Evolutionary conservation across 2,888 invertebrate genomes (phyloP), one percentile per base, ranked within the genome.

Genomic region (Peribatodes rhomboidaria): DNA sequence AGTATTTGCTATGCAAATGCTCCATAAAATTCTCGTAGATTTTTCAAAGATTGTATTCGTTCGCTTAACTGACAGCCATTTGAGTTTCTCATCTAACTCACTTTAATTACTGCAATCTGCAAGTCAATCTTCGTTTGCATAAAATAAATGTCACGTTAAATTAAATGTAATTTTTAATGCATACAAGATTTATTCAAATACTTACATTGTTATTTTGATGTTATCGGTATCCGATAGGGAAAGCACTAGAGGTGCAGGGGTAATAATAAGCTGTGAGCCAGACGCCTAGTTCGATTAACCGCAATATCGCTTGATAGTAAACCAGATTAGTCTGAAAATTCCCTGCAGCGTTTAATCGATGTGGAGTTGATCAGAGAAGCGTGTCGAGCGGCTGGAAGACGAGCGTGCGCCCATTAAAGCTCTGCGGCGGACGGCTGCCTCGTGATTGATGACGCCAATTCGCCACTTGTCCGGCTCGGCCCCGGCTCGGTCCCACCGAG

Each of bases 391-490:
- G 75, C 71, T 74, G 75, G 78, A 81, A 83, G 85, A 83, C 76
- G 79, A 79, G 81, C 79, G 77, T 75, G 80, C 73, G 79, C 72
- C 83, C 83, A 84, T 87, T 87, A 85, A 83, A 85, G 81, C 84
- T 78, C 80, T 85, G 85, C 79, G 80, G 80, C 79, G 78, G 83
- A 82, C 83, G 83, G 80, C 79, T 74, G 74, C 70, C 70, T 68
- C 68, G 84, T 89, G 90, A 91, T 91, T 90, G 90, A 91, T 91
- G 89, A 87, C 79, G 85, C 82, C 88, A 89, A 89, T 90, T 86
- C 87, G 84, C 87, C 83, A 86, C 85, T 87, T 84, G 86, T 81
- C 86, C 84, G 78, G 80, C 70, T 67, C 83, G 76, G 79, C 67
- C 65, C 65, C 68, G 58, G 68, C 65, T 68, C 60, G 47, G 53